Evolutionary conservation across 2,888 invertebrate species (phyloP), one percentile per base, ranked within the genome.

Genomic region (Eremobia ochroleuca): DNA sequence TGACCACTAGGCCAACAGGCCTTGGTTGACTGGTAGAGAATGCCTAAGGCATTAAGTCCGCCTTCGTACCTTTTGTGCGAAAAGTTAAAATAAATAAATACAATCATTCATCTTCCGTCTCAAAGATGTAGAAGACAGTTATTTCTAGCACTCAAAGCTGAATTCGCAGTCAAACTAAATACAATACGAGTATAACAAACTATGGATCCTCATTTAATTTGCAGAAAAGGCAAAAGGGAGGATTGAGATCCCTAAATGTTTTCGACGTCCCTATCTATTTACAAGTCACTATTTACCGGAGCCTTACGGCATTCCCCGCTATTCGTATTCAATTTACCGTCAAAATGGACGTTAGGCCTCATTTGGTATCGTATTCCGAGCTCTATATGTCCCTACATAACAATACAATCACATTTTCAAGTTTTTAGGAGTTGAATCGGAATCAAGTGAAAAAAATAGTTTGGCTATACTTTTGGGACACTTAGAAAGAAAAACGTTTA

Each of bases 321-420:
- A 94, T 96, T 95, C 92, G 92, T 92, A 96, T 96, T 96, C 95
- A 96, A 96, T 96, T 96, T 94, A 93, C 94, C 93, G 93, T 93
- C 93, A 93, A 94, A 95, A 94, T 93, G 94, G 94, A 93, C 93
- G 92, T 92, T 92, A 92, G 91, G 94, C 91, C 91, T 93, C 94
- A 94, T 94, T 95, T 94, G 91, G 91, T 90, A 90, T 90, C 91
- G 92, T 90, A 92, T 92, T 91, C 87, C 90, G 82, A 85, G 85
- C 86, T 87, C 88, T 88, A 91, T 88, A 77, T 75, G 73, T 77
- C 83, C 77, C 62, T 76, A 76, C 78, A 71, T 73, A 71, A 73
- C 82, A 79, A 81, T 85, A 77, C 74, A 77, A 68, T 73, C 69
- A 69, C 76, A 85, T 84, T 86, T 59, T 62, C 62, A 73, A 77